Evolutionary conservation across 2,113 vertebrate genomes (phyloP).

Genomic region (Poeciliopsis retropinna): DNA sequence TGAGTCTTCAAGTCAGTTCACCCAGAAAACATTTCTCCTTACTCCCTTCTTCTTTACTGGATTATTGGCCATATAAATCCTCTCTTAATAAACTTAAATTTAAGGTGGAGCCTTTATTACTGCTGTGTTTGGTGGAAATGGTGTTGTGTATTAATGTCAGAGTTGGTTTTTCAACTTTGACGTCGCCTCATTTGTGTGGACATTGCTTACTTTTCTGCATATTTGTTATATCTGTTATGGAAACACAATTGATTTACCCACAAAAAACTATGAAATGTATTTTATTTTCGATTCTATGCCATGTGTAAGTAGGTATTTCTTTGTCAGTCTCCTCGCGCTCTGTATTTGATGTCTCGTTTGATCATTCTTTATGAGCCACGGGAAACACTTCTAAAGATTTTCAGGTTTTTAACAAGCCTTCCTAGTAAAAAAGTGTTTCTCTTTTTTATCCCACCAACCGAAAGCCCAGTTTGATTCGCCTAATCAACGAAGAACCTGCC

Average conservation of each 20-base stretch:
- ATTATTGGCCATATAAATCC: background rate
- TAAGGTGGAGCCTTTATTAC: background rate
- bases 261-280: no score
- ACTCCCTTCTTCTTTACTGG: background rate
- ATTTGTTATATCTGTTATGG: no score
- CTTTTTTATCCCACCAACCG: slow-evolving; percentile 8
- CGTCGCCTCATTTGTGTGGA: no score
- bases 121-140: background rate
- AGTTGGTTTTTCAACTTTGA: no score
- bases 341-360: background rate
- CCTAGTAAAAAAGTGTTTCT: background rate
- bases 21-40: background rate
- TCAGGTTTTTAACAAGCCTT: background rate
- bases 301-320: background rate
- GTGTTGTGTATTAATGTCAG: no score
- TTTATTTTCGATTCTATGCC: no score
- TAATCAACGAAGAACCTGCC: slow-evolving; percentile 15
- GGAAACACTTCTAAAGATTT: background rate
- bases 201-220: no score
- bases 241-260: no score
- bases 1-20: background rate
- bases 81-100: background rate
- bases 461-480: slow-evolving; percentile 13
- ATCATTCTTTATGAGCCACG: background rate
- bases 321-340: background rate